Evolutionary conservation across 2,888 invertebrate species (phyloP).

Genomic region (Macaria liturata): DNA sequence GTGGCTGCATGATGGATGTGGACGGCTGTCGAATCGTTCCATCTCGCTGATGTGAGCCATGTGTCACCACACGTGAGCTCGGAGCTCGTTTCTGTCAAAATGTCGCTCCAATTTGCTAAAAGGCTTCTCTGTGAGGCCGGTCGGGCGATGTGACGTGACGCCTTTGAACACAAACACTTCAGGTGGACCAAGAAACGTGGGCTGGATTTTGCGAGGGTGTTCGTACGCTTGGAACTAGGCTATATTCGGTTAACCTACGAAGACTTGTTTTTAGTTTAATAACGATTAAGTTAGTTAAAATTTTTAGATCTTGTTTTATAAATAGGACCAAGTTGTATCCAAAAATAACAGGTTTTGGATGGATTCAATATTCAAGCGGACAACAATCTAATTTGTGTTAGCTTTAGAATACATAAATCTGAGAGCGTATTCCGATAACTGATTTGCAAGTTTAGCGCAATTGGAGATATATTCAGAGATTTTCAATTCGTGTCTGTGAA

Average conservation of each 20-base stretch:
- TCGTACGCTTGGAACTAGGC: neutral
- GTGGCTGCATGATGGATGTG: constrained; percentile 17
- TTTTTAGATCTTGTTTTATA: too few species aligned
- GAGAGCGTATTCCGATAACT: constrained; percentile 15
- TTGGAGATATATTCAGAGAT: constrained; percentile 34
- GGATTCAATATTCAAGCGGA: too few species aligned
- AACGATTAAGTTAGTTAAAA: too few species aligned
- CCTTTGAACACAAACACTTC: constrained; percentile 44
- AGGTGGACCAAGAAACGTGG: constrained; percentile 49
- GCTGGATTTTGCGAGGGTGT: constrained; percentile 40
- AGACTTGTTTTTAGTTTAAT: too few species aligned
- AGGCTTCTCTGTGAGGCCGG: constrained; percentile 54
- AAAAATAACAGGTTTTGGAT: too few species aligned
- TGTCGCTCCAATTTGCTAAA: constrained; percentile 67
- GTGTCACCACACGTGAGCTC: constrained; percentile 32
- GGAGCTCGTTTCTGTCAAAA: constrained; percentile 42
- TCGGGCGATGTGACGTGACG: constrained; percentile 54
- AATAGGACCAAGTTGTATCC: too few species aligned
- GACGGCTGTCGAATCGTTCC: constrained; percentile 39
- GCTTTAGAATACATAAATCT: constrained; percentile 10
- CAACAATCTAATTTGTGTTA: too few species aligned
- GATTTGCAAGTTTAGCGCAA: constrained; percentile 36
- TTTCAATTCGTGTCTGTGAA: constrained; percentile 37
- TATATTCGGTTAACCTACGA: too few species aligned
- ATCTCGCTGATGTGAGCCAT: constrained; percentile 36